Evolutionary conservation across 2,113 vertebrate genomes (phyloP).

Genomic region (Plecotus auritus): DNA sequence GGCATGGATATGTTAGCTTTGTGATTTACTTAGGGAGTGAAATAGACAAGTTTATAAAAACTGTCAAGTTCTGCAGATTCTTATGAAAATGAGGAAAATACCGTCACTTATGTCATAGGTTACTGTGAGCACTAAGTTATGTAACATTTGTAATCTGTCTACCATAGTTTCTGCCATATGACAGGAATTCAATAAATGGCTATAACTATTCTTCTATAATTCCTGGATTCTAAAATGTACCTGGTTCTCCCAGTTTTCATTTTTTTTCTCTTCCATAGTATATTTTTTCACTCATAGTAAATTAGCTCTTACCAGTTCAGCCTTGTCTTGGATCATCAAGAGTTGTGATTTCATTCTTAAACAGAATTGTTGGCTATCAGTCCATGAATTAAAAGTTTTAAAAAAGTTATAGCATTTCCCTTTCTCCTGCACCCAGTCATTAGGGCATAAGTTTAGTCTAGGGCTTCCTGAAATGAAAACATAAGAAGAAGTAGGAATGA

Average conservation of each 20-base stretch:
- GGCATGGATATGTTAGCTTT: background rate
- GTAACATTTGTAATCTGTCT: background rate
- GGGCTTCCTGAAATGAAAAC: background rate
- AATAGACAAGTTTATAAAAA: background rate
- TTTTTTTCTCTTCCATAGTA: no score
- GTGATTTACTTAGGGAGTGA: background rate
- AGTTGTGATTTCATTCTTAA: constrained; percentile 17
- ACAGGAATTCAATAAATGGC: background rate
- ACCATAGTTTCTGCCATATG: background rate
- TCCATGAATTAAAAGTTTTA: constrained; percentile 5
- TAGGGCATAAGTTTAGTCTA: background rate
- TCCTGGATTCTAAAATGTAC: background rate
- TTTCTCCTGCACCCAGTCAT: background rate
- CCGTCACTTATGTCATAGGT: background rate
- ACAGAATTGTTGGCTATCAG: background rate
- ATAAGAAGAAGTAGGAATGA: background rate
- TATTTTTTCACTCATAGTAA: no score
- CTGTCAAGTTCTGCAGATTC: background rate
- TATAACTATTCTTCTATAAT: background rate
- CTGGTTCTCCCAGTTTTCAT: background rate
- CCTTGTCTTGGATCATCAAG: constrained; percentile 41
- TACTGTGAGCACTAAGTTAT: background rate
- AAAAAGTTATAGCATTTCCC: constrained; percentile 37
- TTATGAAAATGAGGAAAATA: background rate
- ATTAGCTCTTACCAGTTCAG: constrained; percentile 25